Conservation (phyloP, 2,113 vertebrate genomes). For the Synodontis membranacea region DNA sequence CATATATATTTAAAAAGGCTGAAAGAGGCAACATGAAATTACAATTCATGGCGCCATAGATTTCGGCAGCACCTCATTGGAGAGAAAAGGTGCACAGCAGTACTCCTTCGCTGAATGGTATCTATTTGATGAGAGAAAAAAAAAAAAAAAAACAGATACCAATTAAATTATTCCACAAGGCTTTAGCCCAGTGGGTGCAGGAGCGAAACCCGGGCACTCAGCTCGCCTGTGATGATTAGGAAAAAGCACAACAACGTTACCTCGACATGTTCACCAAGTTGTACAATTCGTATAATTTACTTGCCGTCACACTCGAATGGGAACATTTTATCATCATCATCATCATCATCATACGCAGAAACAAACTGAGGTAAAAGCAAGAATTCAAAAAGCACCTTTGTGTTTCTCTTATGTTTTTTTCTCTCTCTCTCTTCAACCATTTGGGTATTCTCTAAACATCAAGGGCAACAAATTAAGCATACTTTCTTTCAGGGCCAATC, state of each 20-base stretch:
- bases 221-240: slow-evolving; percentile 55
- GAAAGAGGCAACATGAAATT: slow-evolving; percentile 55
- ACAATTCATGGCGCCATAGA: slow-evolving; percentile 58
- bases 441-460: slow-evolving; percentile 47
- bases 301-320: slow-evolving; percentile 50
- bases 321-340: slow-evolving; percentile 64
- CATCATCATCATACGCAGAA: slow-evolving; percentile 53
- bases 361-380: slow-evolving; percentile 10
- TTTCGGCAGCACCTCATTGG: slow-evolving; percentile 59
- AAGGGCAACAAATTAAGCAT: slow-evolving; percentile 57
- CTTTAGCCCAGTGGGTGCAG: slow-evolving; percentile 67
- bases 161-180: slow-evolving; percentile 76
- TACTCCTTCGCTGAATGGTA: slow-evolving; percentile 59
- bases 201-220: slow-evolving; percentile 51
- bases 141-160: slow-evolving; percentile 68
- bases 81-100: slow-evolving; percentile 57
- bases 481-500: slow-evolving; percentile 50
- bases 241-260: slow-evolving; percentile 51
- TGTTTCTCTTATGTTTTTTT: slow-evolving; percentile 14
- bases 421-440: slow-evolving; percentile 27
- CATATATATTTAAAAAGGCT: slow-evolving; percentile 65
- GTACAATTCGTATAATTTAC: slow-evolving; percentile 56
- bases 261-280: slow-evolving; percentile 55
- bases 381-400: neutral
- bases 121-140: slow-evolving; percentile 66